phyloP scores from a whole-genome alignment of 2,888 invertebrate genomes.

The Mesodorylaimus sp. region DNA sequence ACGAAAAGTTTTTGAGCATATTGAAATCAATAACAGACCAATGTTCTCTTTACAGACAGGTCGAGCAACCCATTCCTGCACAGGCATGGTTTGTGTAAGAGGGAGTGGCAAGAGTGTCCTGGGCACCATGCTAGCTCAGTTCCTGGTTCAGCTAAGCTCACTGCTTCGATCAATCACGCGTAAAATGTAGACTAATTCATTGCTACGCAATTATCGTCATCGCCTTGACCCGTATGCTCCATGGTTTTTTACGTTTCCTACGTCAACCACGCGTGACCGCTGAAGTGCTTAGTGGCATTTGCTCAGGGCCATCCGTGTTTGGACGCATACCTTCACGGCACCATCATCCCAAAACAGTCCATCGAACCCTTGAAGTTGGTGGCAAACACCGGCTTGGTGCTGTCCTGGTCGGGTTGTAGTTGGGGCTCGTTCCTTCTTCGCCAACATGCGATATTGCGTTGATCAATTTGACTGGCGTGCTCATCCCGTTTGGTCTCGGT shows the following conservation, averaged over 20 bases:
- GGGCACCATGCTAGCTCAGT: conserved; percentile 6
- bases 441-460: background rate
- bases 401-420: conserved; percentile 11
- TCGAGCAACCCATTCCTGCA: no score
- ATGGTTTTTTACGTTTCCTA: conserved; percentile 7
- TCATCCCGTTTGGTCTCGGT: conserved; percentile 10
- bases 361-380: conserved; percentile 8
- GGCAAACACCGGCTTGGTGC: conserved; percentile 11
- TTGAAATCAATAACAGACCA: no score
- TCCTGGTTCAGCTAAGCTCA: conserved; percentile 11
- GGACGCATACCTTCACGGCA: conserved; percentile 12
- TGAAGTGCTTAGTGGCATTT: conserved; percentile 12
- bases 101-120: conserved; percentile 10
- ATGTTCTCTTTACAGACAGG: no score
- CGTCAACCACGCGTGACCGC: conserved; percentile 12
- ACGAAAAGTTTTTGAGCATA: no score
- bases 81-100: no score
- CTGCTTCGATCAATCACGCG: no score
- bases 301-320: conserved; percentile 12
- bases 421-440: conserved; percentile 12
- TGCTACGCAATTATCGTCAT: conserved; percentile 12
- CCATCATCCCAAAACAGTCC: conserved; percentile 10
- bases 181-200: no score
- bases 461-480: conserved; percentile 12
- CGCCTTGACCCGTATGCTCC: conserved; percentile 11